phyloP scores from a whole-genome alignment of 2,797 vertebrate genomes.

The Rachycentron canadum region DNA sequence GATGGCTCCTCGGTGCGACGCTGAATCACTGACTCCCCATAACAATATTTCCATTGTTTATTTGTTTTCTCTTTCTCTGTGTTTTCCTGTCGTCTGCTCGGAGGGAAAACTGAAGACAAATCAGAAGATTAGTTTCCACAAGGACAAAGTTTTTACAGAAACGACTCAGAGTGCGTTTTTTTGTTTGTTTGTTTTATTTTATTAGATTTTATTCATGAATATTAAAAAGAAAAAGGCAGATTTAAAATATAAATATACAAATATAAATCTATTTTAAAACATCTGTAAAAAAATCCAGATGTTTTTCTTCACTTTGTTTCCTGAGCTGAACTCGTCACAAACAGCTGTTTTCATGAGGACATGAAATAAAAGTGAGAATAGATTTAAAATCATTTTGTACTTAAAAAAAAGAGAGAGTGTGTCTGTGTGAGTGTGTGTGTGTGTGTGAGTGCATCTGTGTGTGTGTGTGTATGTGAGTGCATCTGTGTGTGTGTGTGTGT shows the following conservation, averaged over 20 bases:
- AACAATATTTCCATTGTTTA: conserved; percentile 85
- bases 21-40: conserved; percentile 77
- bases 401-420: neutral
- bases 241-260: neutral
- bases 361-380: neutral
- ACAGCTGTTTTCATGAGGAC: neutral
- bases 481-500: conserved; percentile 22
- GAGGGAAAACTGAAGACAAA: conserved; percentile 35
- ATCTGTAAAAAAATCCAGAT: neutral
- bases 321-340: neutral
- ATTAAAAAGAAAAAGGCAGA: neutral
- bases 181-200: neutral
- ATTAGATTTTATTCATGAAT: neutral
- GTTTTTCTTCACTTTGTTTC: neutral
- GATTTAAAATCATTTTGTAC: neutral
- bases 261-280: neutral
- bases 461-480: conserved; percentile 6
- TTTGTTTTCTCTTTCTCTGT: conserved; percentile 75
- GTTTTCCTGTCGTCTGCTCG: conserved; percentile 55
- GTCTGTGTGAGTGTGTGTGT: conserved; percentile 16
- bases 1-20: conserved; percentile 67
- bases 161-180: neutral
- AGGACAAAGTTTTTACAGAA: conserved; percentile 31
- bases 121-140: conserved; percentile 43
- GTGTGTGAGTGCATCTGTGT: neutral